Conservation (phyloP, 2,888 invertebrate genomes). For the Lamellibrachia columna region DNA sequence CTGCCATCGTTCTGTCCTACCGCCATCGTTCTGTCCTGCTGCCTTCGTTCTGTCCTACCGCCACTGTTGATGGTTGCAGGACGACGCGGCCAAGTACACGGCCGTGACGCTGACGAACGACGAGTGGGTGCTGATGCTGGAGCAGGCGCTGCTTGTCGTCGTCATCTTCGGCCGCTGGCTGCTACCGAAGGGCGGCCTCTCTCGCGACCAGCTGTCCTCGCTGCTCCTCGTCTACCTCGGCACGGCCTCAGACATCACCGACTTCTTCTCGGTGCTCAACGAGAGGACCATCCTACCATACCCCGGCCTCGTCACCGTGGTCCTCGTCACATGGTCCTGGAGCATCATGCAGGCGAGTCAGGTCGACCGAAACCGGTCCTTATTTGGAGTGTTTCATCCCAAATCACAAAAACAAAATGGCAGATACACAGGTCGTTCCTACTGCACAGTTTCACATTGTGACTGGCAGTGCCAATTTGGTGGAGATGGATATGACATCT, state of each 20-base stretch:
- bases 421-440: no score
- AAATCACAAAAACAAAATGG: no score
- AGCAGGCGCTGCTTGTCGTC: constrained; percentile 50
- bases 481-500: no score
- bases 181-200: constrained; percentile 35
- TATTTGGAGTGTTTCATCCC: no score
- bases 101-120: not conserved
- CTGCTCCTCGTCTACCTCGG: constrained; percentile 35
- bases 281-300: constrained; percentile 21
- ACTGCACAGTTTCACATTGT: no score
- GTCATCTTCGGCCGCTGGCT: constrained; percentile 36
- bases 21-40: no score
- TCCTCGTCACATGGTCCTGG: constrained; percentile 53
- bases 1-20: no score
- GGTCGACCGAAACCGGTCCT: not conserved
- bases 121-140: constrained; percentile 36
- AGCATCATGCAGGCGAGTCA: constrained; percentile 37
- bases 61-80: no score
- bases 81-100: not conserved
- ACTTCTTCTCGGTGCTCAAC: constrained; percentile 73
- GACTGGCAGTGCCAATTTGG: no score
- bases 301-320: constrained; percentile 66
- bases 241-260: constrained; percentile 35
- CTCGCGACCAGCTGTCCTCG: constrained; percentile 34
- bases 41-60: no score